Base-by-base conservation (phyloP, 2,888 invertebrate genomes). In the Acleris holmiana region DNA sequence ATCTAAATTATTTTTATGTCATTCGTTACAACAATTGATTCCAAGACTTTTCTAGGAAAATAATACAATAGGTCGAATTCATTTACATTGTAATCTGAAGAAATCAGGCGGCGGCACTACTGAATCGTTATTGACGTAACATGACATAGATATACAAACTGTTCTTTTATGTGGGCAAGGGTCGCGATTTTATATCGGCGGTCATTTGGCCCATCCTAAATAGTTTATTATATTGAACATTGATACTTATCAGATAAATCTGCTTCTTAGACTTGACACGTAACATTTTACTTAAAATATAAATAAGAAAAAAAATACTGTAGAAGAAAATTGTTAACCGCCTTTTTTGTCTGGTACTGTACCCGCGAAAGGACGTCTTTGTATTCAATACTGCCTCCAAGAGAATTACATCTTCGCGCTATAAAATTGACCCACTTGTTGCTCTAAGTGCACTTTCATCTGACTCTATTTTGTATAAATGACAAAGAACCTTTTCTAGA, bases 321-420 rank as follows among this genome's bases (percentile, higher is more conserved):
- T 41, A 51, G 46, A 17, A 19, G n/a, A 47, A 23, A 46, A 46
- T 19, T 29, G 18, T 50, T 23, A 35, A 46, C 10, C 53, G 63
- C 63, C 23, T 15, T 48, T 54, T 58, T 59, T 23, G 53, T 48
- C 53, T 21, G 18, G 17, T 23, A 19, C 59, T 55, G 55, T 55
- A 55, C 44, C 29, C 49, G 17, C 49, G 54, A 47, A 44, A 41
- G 15, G 21, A 44, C 51, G 58, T 59, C 46, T 65, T 60, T 60
- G 65, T 65, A 65, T 65, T 65, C 60, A 60, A 65, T 65, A 65
- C 65, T 49, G 65, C 65, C 59, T 60, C 60, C 55, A 49, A 65
- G 49, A 65, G 65, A 60, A 65, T 65, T 65, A 65, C 59, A 60
- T 60, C 65, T 60, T 65, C 54, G 54, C 46, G 60, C 65, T 65